Evolutionary conservation across 2,888 invertebrate species (phyloP).

Genomic region (Argynnis bischoffii): DNA sequence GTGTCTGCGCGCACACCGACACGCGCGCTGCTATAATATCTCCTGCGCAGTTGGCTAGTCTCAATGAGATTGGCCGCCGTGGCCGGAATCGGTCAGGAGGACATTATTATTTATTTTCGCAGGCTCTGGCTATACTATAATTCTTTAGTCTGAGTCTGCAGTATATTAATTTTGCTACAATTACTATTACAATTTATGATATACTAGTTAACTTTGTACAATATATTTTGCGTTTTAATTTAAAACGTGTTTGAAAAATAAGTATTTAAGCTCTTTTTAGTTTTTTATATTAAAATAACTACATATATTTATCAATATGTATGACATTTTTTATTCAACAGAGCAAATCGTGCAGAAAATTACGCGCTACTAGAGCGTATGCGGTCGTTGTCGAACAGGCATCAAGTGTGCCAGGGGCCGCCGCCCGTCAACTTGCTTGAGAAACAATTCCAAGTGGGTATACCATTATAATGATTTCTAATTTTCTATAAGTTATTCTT

Average conservation of each 20-base stretch:
- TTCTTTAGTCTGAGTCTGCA: too few species aligned
- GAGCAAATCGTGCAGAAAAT: slow-evolving; percentile 74
- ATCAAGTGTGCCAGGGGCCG: slow-evolving; percentile 75
- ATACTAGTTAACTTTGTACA: too few species aligned
- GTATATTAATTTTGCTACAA: too few species aligned
- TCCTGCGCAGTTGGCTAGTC: too few species aligned
- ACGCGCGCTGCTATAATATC: too few species aligned
- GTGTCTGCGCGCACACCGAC: too few species aligned
- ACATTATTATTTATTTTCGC: too few species aligned
- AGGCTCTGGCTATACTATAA: too few species aligned
- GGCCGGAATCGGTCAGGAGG: too few species aligned
- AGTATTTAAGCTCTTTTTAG: background rate
- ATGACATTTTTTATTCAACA: slow-evolving; percentile 38
- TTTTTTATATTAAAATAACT: background rate
- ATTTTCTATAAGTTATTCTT: too few species aligned
- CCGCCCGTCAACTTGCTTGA: slow-evolving; percentile 86
- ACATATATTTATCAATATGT: background rate
- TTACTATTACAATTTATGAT: too few species aligned
- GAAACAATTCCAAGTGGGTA: slow-evolving; percentile 87
- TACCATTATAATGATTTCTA: background rate
- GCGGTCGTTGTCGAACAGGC: slow-evolving; percentile 71
- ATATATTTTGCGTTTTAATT: background rate
- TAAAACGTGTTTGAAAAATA: background rate
- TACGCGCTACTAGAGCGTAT: slow-evolving; percentile 75
- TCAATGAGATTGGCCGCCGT: too few species aligned